These are phyloP conservation scores for Hemiscyllium ocellatum DNA, from an alignment of 2,113 vertebrate species.

Conservation along the genomic window DNA sequence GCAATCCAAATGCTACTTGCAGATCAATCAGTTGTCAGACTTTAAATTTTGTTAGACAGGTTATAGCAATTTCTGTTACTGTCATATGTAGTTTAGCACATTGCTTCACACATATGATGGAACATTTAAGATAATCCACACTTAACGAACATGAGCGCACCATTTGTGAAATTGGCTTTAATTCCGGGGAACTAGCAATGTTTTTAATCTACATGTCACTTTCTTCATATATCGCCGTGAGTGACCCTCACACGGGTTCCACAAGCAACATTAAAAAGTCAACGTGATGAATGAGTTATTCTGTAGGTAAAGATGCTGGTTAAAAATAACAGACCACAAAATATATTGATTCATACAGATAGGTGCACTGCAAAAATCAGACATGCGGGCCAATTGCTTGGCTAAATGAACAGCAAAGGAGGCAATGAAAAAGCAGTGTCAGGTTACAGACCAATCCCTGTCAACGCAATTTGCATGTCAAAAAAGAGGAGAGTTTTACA, in stretches of 20 bases:
- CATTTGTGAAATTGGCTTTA: not conserved
- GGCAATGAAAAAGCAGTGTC: not conserved
- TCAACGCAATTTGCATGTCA: not conserved
- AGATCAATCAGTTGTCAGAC: not conserved
- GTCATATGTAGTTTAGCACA: not conserved
- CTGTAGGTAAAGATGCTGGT: not conserved
- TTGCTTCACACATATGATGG: not conserved
- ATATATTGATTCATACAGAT: not conserved
- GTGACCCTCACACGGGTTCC: not conserved
- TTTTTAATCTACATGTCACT: not conserved
- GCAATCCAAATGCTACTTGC: not conserved
- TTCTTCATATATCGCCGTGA: not conserved
- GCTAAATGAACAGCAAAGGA: not conserved
- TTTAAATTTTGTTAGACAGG: not conserved
- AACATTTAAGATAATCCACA: not conserved
- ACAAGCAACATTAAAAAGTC: not conserved
- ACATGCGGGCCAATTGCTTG: not conserved
- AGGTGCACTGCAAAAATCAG: not conserved
- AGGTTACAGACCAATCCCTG: not conserved
- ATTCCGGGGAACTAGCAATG: not conserved
- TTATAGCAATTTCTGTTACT: not conserved
- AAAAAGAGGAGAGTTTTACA: not conserved
- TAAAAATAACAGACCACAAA: conserved; percentile 11
- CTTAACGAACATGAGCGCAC: not conserved
- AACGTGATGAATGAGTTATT: not conserved